Base-by-base conservation (phyloP, 2,888 invertebrate species). In the Dicycla oo region DNA sequence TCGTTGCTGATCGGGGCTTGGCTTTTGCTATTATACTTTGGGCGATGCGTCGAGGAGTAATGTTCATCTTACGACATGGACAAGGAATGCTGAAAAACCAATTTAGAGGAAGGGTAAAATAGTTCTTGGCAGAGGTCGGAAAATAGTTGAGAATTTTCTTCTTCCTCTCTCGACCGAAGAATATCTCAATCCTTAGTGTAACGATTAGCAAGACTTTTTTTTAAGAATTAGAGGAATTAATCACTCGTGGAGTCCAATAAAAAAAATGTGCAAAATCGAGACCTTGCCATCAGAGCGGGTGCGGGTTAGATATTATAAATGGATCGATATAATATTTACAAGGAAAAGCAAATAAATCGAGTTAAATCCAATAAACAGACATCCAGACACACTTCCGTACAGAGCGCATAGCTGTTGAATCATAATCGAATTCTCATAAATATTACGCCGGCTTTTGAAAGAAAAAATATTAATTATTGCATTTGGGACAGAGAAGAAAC, bases 401-500 rank as follows among this genome's bases (percentile, higher is more conserved):
- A 73, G 10, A 54, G 8, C 20, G 49, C 0, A 62, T 7, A n/a
- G 47, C 43, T 26, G 73, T 76, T 65, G 38, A 61, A 49, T 56
- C 49, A 79, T 23, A 49, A 34, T 51, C 40, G 20, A 30, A 40
- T 60, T 53, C 63, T 73, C 60, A 64, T 30, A 45, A 49, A 58
- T 45, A 65, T 79, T 49, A 79, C 74, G 45, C 61, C 79, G 56
- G 5, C n/a, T 18, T 43, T 73, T 58, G 8, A 26, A 43, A 76
- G 56, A 30, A 13, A 58, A 53, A 51, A n/a, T 20, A 67, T 72
- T 47, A 68, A 47, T 40, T 13, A 43, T 47, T 54, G 40, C 4
- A 73, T 76, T 38, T 76, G 26, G 77, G 56, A 13, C 73, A 23
- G 8, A 26, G 13, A 69, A 11, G 69, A 57, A 73, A 76, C 77